Evolutionary conservation across 2,888 invertebrate species (phyloP).

Genomic region (Sphecodes monilicornis): DNA sequence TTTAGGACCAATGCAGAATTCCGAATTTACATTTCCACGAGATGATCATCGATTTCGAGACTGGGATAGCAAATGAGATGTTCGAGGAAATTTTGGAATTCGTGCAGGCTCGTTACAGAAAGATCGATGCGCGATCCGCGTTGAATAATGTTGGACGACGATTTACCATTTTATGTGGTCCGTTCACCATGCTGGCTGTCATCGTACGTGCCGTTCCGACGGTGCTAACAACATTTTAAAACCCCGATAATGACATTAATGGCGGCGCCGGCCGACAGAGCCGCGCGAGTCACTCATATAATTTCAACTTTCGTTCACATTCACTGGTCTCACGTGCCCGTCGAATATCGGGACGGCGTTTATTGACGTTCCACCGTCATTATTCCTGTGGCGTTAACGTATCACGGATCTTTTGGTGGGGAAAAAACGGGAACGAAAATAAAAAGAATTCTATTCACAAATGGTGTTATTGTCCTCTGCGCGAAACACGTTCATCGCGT

Average conservation of each 20-base stretch:
- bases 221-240: conserved; percentile 49
- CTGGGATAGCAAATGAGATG: not conserved
- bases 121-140: not conserved
- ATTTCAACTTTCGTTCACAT: conserved; percentile 26
- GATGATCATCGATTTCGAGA: not conserved
- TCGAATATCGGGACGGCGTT: conserved; percentile 25
- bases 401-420: not conserved
- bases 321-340: conserved; percentile 27
- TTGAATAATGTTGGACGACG: conserved; percentile 1
- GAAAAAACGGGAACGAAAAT: not conserved
- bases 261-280: not conserved
- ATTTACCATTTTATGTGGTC: conserved; percentile 71
- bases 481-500: not conserved
- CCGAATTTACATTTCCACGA: not conserved
- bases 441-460: not conserved
- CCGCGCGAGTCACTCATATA: conserved; percentile 14
- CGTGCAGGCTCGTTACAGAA: not conserved
- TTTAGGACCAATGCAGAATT: accelerated
- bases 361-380: conserved; percentile 15
- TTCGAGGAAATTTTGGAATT: not conserved
- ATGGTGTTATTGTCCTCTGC: not conserved
- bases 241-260: conserved; percentile 31
- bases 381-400: conserved; percentile 12
- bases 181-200: conserved; percentile 62
- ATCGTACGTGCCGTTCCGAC: conserved; percentile 52